phyloP scores from a whole-genome alignment of 2,113 vertebrate genomes.

The Montifringilla adamsi region DNA sequence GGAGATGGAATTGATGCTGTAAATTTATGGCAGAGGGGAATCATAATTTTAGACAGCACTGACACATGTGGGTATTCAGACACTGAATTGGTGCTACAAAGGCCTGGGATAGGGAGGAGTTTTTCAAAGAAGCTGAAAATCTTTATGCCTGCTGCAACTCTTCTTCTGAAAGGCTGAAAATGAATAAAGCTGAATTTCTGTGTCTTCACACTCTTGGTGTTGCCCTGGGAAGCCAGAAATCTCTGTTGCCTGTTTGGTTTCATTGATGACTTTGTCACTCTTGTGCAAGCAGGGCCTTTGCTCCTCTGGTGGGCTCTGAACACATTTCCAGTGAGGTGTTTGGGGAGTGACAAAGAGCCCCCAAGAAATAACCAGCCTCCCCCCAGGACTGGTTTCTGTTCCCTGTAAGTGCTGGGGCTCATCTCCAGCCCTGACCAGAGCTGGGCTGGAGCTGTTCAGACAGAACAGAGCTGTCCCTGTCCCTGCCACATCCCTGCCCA shows the following conservation, averaged over 20 bases:
- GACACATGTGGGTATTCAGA: rapidly evolving
- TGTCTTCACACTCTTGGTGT: neutral
- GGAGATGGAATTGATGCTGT: neutral
- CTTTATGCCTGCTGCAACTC: neutral
- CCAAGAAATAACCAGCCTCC: neutral
- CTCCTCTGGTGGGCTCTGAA: neutral
- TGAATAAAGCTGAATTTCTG: neutral
- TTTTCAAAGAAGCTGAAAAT: neutral
- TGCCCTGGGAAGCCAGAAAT: neutral
- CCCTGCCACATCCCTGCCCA: neutral
- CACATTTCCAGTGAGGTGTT: neutral
- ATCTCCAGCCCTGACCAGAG: neutral
- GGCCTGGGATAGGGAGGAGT: neutral
- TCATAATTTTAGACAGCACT: rapidly evolving
- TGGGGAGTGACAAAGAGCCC: neutral
- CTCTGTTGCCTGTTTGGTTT: neutral
- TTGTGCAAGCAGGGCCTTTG: neutral
- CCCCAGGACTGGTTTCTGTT: neutral
- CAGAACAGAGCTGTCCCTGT: neutral
- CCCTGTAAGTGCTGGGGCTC: neutral
- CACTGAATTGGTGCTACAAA: neutral
- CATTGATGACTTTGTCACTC: neutral
- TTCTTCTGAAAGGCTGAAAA: neutral
- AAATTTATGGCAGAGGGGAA: neutral
- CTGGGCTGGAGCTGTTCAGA: neutral